Evolutionary conservation across 2,888 invertebrate genomes (phyloP).

Genomic region (Selenia dentaria): DNA sequence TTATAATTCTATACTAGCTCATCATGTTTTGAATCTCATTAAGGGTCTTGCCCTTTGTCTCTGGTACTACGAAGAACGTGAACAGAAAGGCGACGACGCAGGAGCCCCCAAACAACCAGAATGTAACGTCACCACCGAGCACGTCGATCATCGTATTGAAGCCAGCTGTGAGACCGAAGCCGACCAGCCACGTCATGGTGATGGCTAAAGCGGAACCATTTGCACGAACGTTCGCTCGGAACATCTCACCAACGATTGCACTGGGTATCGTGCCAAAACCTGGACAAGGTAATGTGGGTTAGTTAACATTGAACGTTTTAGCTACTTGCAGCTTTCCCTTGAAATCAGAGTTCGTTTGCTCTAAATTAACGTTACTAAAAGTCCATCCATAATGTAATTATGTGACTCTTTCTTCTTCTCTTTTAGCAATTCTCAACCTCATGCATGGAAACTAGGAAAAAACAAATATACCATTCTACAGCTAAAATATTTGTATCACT

Average conservation of each 20-base stretch:
- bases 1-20: constrained; percentile 17
- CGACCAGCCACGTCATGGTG: constrained; percentile 46
- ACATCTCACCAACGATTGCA: constrained; percentile 54
- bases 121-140: constrained; percentile 47
- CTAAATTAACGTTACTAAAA: too few relatives aligned
- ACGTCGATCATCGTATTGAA: constrained; percentile 42
- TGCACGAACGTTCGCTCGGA: constrained; percentile 46
- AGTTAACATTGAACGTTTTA: too few relatives aligned
- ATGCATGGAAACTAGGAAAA: too few relatives aligned
- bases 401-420: too few relatives aligned
- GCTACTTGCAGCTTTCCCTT: too few relatives aligned
- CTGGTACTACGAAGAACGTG: constrained; percentile 45
- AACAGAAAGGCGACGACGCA: constrained; percentile 46
- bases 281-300: too few relatives aligned
- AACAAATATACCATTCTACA: too few relatives aligned
- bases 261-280: constrained; percentile 54
- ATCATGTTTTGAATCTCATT: constrained; percentile 53
- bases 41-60: constrained; percentile 52
- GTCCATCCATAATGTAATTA: too few relatives aligned
- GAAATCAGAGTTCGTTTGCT: too few relatives aligned
- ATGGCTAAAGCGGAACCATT: constrained; percentile 48
- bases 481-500: too few relatives aligned
- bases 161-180: constrained; percentile 44
- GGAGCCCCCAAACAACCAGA: constrained; percentile 48
- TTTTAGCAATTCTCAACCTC: too few relatives aligned